Base-by-base conservation (phyloP, 2,113 vertebrate genomes). In the Siphamia tubifer region DNA sequence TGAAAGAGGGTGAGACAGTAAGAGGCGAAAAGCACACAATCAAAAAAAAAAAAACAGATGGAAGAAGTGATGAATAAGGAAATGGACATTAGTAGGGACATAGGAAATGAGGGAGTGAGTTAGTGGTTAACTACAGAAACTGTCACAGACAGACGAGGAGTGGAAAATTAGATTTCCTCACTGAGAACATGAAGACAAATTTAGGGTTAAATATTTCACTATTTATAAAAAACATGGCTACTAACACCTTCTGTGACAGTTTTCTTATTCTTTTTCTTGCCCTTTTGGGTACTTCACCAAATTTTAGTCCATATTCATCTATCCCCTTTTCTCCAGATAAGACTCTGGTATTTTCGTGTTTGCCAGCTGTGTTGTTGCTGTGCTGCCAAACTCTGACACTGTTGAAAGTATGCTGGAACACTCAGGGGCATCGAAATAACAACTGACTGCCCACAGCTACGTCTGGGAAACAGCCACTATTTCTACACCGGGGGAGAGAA, bases 371-470 rank as follows among this genome's bases (percentile, higher is more conserved):
- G 15, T 23, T 17, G 13, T 11, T 39, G 24, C 16, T 31, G 8
- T 10, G 8, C 42, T 68, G 76, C 70, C 74, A 73, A 32, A 38
- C 9, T 48, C 58, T 63, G 39, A 77, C 39, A 23, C 42, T 36
- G 32, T 32, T 73, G 58, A 58, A 66, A 51, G 49, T 48, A 24
- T 12, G 27, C 43, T 13, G 5, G 56, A 72, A 77, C 67, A 79
- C 56, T 55, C 66, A n/a, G 31, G 68, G 56, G 49, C 63, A 68
- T 67, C 62, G 31, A 19, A 62, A 45, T 27, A 74, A 51, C 13
- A 82, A 61, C 71, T 57, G 28, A 36, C 23, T n/a, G 8, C 16
- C 31, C 7, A 1, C n/a, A 39, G 54, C 61, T 61, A 76, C 65
- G 24, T 28, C 23, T 2, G 34, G 23, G 5, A 54, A 69, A 10